Conservation (phyloP, 2,113 vertebrate genomes). For the Laticauda laticaudata region DNA sequence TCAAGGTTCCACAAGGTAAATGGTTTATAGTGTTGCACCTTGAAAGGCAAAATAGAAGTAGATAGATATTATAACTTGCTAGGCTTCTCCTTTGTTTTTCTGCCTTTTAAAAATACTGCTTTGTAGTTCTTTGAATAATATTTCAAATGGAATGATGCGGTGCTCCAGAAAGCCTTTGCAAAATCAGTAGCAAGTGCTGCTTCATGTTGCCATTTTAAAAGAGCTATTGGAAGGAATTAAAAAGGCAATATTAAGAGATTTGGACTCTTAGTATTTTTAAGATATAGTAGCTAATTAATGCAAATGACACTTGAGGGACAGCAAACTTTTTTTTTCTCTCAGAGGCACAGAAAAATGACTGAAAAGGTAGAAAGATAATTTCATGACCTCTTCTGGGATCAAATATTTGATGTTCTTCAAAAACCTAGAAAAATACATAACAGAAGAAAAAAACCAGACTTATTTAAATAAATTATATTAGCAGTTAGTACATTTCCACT, state of each 20-base stretch:
- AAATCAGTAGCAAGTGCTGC: not conserved
- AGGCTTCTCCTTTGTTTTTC: not conserved
- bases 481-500: not conserved
- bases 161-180: not conserved
- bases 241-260: not conserved
- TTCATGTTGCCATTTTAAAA: not conserved
- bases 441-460: not conserved
- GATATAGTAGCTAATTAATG: not conserved
- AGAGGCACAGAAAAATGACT: accelerated
- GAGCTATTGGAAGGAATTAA: not conserved
- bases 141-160: not conserved
- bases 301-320: not conserved
- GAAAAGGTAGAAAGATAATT: not conserved
- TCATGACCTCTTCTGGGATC: not conserved
- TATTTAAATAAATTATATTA: conserved; percentile 3
- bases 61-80: not conserved
- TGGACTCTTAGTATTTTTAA: not conserved
- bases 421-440: not conserved
- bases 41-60: not conserved
- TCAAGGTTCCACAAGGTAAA: not conserved
- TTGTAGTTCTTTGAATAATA: not conserved
- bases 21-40: not conserved
- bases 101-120: not conserved
- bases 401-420: conserved; percentile 17
- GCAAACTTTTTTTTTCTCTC: not conserved